Percentiles rank a stretch among this genome's conserved stretches.
These are phyloP conservation scores for Onychomys torridus DNA, from an alignment of 2,797 vertebrate genomes.

Conservation along the genomic window DNA sequence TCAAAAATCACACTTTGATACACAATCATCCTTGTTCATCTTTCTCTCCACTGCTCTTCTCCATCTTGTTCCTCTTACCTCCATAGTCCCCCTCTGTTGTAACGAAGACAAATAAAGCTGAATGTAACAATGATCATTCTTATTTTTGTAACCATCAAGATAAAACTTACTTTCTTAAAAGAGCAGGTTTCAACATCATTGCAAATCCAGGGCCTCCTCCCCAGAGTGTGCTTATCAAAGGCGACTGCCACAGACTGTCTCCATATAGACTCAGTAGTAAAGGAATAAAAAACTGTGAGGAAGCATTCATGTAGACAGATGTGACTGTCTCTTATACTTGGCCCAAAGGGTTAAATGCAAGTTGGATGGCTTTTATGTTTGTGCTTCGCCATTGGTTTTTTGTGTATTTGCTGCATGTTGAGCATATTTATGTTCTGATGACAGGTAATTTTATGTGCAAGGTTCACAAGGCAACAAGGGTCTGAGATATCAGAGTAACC, in stretches of 20 bases:
- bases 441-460: not conserved
- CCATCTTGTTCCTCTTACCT: not conserved
- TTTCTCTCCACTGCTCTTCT: not conserved
- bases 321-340: not conserved
- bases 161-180: not conserved
- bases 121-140: not conserved
- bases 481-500: not conserved
- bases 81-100: not conserved
- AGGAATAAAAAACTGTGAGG: not conserved
- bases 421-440: not conserved
- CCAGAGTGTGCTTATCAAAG: not conserved
- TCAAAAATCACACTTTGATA: not conserved
- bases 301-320: not conserved
- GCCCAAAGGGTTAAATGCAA: not conserved
- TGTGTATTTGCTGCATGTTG: not conserved
- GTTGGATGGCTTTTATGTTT: not conserved
- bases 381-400: not conserved
- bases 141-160: no score
- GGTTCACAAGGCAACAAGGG: not conserved
- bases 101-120: not conserved
- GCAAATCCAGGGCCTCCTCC: no score
- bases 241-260: not conserved
- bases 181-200: not conserved
- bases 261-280: not conserved
- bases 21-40: no score